These are phyloP conservation scores for Polypedilum pembai DNA, from an alignment of 1,140 invertebrate genomes.

Conservation along the genomic window DNA sequence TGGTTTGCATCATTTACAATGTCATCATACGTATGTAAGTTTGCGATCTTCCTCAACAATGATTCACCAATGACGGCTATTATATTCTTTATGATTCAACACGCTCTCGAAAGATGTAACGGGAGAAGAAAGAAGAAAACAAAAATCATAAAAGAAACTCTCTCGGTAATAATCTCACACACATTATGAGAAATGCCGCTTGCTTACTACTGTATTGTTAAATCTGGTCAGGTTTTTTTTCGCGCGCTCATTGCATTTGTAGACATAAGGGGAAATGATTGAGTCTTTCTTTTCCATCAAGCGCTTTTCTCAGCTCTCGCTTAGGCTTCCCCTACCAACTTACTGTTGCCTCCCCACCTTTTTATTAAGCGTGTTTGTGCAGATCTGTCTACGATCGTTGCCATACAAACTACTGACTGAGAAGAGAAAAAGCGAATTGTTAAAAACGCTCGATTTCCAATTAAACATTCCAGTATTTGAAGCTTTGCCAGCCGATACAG, in stretches of 20 bases:
- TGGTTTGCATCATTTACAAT: conserved; percentile 1
- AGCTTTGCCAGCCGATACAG: neutral
- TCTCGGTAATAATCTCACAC: neutral
- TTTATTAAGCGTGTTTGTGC: neutral
- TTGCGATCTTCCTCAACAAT: neutral
- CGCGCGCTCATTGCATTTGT: neutral
- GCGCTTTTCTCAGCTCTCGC: neutral
- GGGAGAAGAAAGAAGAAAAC: neutral
- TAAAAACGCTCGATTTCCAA: conserved; percentile 14
- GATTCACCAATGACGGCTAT: neutral
- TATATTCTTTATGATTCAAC: too few species aligned
- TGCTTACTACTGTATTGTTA: conserved; percentile 6
- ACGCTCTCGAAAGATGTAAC: neutral
- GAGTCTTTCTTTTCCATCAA: neutral
- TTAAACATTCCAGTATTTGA: conserved; percentile 6
- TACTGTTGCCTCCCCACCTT: neutral
- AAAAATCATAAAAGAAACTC: neutral
- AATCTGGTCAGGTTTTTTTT: conserved; percentile 18
- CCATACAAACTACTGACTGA: neutral
- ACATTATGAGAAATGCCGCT: conserved; percentile 4
- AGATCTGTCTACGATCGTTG: conserved; percentile 3
- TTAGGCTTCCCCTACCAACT: neutral
- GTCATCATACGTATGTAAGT: neutral
- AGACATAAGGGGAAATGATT: neutral
- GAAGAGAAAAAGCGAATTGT: neutral